Conservation (phyloP, 2,113 vertebrate species). For the Dicrurus megarhynchus region DNA sequence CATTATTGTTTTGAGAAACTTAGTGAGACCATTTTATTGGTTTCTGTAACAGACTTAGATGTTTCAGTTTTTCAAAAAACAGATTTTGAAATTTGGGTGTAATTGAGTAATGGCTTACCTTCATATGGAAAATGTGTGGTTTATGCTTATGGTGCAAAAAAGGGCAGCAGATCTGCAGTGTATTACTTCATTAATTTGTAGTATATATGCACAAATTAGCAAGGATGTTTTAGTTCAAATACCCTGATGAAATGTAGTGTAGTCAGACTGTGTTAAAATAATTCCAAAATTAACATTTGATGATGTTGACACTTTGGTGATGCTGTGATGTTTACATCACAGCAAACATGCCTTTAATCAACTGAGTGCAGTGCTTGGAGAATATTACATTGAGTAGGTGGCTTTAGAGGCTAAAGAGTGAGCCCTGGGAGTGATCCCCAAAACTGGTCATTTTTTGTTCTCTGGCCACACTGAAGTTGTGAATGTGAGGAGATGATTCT, state of each 20-base stretch:
- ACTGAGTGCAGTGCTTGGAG: neutral
- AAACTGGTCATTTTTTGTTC: neutral
- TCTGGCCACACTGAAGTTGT: neutral
- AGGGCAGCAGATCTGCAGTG: neutral
- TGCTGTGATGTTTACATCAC: neutral
- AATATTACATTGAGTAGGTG: neutral
- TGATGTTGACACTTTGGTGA: neutral
- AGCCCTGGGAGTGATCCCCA: neutral
- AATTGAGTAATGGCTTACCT: neutral
- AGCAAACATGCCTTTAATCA: conserved; percentile 3
- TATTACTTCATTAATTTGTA: neutral
- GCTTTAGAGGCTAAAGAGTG: neutral
- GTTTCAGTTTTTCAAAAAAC: neutral
- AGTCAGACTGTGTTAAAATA: neutral
- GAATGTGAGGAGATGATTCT: accelerated
- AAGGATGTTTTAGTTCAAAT: neutral
- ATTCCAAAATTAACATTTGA: conserved; percentile 1
- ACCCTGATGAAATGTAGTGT: neutral
- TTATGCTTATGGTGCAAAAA: neutral
- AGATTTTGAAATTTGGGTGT: neutral
- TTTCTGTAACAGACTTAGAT: neutral
- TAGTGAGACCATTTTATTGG: neutral
- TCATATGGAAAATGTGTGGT: neutral
- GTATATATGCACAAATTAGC: neutral
- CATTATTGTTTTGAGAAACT: neutral